These are phyloP conservation scores for Lasioglossum leucozonium DNA, from an alignment of 2,888 invertebrate genomes.

Conservation along the genomic window DNA sequence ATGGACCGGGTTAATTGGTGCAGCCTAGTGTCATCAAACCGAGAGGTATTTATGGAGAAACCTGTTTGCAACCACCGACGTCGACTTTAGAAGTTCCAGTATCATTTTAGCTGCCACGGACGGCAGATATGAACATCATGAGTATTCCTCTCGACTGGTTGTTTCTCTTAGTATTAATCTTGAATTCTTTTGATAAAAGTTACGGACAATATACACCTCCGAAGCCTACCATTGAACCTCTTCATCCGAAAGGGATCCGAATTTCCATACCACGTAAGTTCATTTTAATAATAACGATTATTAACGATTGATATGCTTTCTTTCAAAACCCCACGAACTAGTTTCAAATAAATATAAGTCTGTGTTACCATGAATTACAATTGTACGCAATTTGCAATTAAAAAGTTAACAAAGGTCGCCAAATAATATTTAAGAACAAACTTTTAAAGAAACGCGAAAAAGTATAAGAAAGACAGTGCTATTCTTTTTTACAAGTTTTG, in stretches of 20 bases:
- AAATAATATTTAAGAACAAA: not conserved
- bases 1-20: no score
- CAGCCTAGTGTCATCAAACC: no score
- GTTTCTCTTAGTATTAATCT: not conserved
- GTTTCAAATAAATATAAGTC: not conserved
- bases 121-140: not conserved
- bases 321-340: not conserved
- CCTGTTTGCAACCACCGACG: slow-evolving; percentile 14
- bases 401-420: not conserved
- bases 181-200: not conserved
- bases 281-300: not conserved
- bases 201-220: slow-evolving; percentile 49
- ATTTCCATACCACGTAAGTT: slow-evolving; percentile 87
- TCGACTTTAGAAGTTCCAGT: slow-evolving; percentile 9
- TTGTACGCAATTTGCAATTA: not conserved
- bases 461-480: no score
- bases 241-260: slow-evolving; percentile 87
- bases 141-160: not conserved
- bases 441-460: no score
- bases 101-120: not conserved
- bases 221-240: slow-evolving; percentile 86
- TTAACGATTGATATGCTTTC: not conserved
- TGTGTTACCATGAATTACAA: not conserved
- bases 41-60: not conserved
- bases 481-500: no score